These are phyloP conservation scores for Donacobius atricapilla DNA, from an alignment of 2,113 vertebrate species.

Conservation along the genomic window DNA sequence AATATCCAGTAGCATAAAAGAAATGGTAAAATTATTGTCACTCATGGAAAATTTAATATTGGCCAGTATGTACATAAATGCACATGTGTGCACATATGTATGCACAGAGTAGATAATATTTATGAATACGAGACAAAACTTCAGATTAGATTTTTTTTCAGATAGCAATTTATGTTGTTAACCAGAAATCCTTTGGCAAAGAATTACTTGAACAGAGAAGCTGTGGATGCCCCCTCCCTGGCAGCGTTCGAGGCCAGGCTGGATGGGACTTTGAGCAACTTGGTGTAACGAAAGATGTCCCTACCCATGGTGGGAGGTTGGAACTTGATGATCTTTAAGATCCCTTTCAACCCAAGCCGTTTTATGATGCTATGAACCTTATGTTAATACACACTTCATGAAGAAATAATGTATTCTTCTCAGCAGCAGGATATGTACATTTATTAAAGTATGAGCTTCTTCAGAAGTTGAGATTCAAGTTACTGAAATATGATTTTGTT, in stretches of 20 bases:
- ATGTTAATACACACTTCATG: not conserved
- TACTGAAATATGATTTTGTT: not conserved
- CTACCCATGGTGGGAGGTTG: rapidly evolving
- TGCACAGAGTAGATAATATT: not conserved
- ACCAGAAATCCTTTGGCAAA: not conserved
- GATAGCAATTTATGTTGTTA: not conserved
- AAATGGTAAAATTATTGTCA: not conserved
- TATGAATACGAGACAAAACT: not conserved
- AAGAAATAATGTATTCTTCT: not conserved
- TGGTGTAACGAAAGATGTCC: not conserved
- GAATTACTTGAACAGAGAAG: not conserved
- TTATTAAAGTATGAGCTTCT: not conserved
- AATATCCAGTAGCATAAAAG: not conserved
- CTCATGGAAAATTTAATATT: not conserved
- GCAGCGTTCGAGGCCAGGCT: not conserved
- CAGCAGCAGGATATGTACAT: not conserved
- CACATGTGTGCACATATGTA: not conserved
- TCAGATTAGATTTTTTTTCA: not conserved
- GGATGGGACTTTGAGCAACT: not conserved
- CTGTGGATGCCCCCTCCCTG: not conserved
- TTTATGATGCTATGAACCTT: not conserved
- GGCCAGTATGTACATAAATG: not conserved
- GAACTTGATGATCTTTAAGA: not conserved
- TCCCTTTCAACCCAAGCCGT: not conserved
- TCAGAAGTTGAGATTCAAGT: not conserved